Base-by-base conservation (phyloP, 2,888 invertebrate genomes). In the Oxystoma pomonae region DNA sequence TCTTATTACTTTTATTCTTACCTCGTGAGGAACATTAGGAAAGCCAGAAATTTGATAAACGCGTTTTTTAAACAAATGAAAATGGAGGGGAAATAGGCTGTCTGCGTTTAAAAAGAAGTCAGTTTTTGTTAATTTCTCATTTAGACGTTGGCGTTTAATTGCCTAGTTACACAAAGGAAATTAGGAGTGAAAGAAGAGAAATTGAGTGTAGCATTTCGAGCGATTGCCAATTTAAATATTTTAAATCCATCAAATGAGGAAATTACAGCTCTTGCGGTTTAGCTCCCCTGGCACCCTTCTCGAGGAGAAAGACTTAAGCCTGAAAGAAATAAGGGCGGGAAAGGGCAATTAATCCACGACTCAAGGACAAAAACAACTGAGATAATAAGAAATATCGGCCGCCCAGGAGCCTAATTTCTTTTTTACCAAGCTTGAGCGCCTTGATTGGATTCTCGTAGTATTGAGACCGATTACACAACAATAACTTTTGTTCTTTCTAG, bases 221-320 rank as follows among this genome's bases (percentile, higher is more conserved):
- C 58, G 64, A 61, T 64, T 58, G 60, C 63, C 63, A 61, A 64
- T 64, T 64, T 64, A 64, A 64, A 64, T 61, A 64, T 61, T 64
- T 64, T 61, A 64, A 58, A 64, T 64, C 51, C 60, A 58, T 64
- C 61, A 63, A 63, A 63, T 63, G 59, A 52, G 63, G 59, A 63
- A 60, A 60, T 63, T 63, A 57, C 55, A 20, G 21, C 58, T 22
- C 35, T 50, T 56, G 61, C 22, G 62, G 62, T 49, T 55, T 59
- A 35, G 59, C 55, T 62, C 58, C 58, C 58, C 58, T 59, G 58
- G 59, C 21, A 20, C 35, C 55, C 53, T 35, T 35, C 35, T 35
- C 7, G 53, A 51, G 35, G 56, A n/a, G n/a, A n/a, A n/a, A 21
- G 51, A 20, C 58, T 58, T 18, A 64, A 61, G 50, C 53, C 52